Percentiles rank a stretch among this genome's conserved stretches.
Conservation (phyloP, 2,113 vertebrate genomes). For the Glaucidium brasilianum region DNA sequence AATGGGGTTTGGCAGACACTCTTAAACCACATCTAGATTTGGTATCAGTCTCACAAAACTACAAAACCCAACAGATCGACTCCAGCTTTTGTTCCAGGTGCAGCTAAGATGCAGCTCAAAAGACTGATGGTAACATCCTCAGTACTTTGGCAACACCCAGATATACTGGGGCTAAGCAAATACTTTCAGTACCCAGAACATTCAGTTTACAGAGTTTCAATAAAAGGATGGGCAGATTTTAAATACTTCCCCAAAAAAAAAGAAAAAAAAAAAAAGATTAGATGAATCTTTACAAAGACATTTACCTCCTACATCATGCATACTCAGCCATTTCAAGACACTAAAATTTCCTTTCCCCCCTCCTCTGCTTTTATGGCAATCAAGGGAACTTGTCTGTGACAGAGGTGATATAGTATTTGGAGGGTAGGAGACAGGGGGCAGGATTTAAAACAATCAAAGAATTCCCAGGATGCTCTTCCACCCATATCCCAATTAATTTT, state of each 20-base stretch:
- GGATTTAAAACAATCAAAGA: constrained; percentile 9
- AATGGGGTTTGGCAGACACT: neutral
- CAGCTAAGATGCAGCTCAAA: neutral
- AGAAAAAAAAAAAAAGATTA: neutral
- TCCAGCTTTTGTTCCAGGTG: neutral
- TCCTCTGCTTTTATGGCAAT: neutral
- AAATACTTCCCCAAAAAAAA: neutral
- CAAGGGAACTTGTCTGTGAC: neutral
- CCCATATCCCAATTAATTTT: neutral
- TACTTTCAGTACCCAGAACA: neutral
- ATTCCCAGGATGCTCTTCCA: neutral
- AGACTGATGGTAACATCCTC: neutral
- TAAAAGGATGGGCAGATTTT: neutral
- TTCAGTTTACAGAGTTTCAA: neutral
- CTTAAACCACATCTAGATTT: neutral
- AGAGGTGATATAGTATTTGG: neutral
- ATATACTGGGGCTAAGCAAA: neutral
- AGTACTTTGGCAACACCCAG: neutral
- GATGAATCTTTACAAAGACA: neutral
- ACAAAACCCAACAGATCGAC: neutral
- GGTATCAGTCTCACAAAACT: neutral
- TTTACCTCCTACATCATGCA: neutral
- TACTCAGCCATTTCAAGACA: neutral
- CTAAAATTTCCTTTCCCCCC: neutral
- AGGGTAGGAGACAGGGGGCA: neutral